Percentiles rank a stretch among this genome's conserved stretches.
Evolutionary conservation across 1,140 invertebrate genomes (phyloP).

Genomic region (Saccostrea cuccullata): DNA sequence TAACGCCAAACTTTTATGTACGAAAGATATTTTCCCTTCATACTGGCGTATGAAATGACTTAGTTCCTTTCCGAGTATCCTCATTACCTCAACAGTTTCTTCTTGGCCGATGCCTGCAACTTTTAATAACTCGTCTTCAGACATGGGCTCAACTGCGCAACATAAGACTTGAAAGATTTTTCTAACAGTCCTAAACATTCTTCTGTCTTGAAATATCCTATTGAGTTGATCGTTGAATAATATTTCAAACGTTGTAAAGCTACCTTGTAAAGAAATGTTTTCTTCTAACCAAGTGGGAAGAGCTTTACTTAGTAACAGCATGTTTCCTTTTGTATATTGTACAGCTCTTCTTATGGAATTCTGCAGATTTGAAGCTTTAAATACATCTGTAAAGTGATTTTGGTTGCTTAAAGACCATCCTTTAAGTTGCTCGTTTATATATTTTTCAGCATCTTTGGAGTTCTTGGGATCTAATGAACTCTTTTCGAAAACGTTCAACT

Average conservation of each 20-base stretch:
- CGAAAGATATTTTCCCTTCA: background rate
- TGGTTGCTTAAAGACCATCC: background rate
- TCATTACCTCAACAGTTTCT: background rate
- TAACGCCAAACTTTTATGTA: slow-evolving; percentile 12
- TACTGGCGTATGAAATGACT: slow-evolving; percentile 14
- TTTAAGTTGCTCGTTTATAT: background rate
- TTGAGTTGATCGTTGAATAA: background rate
- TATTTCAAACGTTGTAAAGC: background rate
- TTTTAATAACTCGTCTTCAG: background rate
- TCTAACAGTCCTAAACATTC: background rate
- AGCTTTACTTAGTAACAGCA: background rate
- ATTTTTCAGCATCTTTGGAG: background rate
- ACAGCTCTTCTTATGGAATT: background rate
- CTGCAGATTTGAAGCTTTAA: background rate
- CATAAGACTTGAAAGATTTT: background rate
- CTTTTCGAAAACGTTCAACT: background rate
- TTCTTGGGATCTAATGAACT: background rate
- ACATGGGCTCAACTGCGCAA: background rate
- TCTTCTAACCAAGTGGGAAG: background rate
- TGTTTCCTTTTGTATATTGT: background rate
- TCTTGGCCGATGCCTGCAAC: background rate
- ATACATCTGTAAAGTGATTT: background rate
- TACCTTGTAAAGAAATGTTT: background rate
- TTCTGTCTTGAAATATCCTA: background rate
- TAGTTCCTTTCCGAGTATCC: slow-evolving; percentile 24